These are phyloP conservation scores for Brachypteracias leptosomus DNA, from an alignment of 2,113 vertebrate species.

Conservation along the genomic window DNA sequence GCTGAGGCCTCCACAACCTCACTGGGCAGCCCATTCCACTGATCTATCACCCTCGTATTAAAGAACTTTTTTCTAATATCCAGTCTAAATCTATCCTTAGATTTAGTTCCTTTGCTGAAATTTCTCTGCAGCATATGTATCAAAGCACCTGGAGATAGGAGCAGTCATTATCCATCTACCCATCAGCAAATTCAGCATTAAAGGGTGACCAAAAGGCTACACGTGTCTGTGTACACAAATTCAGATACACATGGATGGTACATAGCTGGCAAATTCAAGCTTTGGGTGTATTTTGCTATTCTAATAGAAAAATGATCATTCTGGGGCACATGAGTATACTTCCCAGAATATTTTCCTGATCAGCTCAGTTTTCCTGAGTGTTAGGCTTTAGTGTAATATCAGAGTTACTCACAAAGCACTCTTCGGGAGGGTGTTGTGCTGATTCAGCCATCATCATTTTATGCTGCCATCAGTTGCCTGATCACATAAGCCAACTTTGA, in stretches of 20 bases:
- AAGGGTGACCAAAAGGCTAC: neutral
- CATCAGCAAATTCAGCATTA: neutral
- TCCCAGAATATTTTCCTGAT: neutral
- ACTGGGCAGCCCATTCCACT: no score
- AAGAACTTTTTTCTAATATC: no score
- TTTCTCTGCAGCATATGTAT: neutral
- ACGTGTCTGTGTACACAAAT: neutral
- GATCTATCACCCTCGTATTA: no score
- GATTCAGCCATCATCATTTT: no score
- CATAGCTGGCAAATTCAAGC: neutral
- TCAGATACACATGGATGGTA: neutral
- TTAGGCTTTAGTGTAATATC: neutral
- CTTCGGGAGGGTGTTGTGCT: neutral
- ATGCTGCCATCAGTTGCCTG: no score
- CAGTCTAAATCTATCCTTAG: no score
- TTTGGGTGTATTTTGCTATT: neutral
- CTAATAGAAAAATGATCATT: neutral
- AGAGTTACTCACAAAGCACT: neutral
- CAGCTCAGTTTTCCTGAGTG: neutral
- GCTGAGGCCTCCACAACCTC: no score
- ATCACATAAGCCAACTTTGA: no score
- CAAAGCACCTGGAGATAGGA: neutral
- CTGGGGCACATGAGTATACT: neutral
- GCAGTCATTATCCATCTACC: neutral
- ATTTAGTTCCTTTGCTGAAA: neutral